phyloP scores from a whole-genome alignment of 2,797 vertebrate species.

The Petrocephalus schoutedeni region DNA sequence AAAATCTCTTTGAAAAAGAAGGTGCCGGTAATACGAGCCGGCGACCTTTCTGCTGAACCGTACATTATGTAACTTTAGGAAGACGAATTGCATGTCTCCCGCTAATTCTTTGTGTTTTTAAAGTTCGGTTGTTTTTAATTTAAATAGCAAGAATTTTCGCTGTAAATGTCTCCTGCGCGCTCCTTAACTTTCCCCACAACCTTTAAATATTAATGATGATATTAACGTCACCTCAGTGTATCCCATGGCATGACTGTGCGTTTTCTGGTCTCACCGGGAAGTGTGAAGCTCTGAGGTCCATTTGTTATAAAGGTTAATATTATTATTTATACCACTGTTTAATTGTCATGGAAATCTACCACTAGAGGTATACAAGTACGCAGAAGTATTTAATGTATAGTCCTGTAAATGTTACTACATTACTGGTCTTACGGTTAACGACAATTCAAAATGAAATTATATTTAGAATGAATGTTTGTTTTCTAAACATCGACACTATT shows the following conservation, averaged over 20 bases:
- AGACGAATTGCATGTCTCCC: neutral
- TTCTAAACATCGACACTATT: neutral
- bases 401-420: neutral
- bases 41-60: constrained; percentile 25
- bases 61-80: constrained; percentile 38
- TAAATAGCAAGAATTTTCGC: neutral
- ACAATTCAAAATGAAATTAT: neutral
- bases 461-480: neutral
- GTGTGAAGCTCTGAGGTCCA: neutral
- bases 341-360: neutral
- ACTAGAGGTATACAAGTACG: neutral
- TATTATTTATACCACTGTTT: neutral
- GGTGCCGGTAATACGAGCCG: neutral
- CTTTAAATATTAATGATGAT: neutral
- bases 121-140: neutral
- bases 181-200: neutral
- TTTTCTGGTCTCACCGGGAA: neutral
- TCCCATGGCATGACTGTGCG: neutral
- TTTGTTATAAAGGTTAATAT: neutral
- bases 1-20: neutral
- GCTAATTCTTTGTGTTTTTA: neutral
- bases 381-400: neutral
- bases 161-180: neutral
- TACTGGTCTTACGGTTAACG: constrained; percentile 1
- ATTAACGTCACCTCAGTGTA: neutral